These are phyloP conservation scores for Cirrhinus mrigala DNA, from an alignment of 2,797 vertebrate genomes.

Conservation along the genomic window DNA sequence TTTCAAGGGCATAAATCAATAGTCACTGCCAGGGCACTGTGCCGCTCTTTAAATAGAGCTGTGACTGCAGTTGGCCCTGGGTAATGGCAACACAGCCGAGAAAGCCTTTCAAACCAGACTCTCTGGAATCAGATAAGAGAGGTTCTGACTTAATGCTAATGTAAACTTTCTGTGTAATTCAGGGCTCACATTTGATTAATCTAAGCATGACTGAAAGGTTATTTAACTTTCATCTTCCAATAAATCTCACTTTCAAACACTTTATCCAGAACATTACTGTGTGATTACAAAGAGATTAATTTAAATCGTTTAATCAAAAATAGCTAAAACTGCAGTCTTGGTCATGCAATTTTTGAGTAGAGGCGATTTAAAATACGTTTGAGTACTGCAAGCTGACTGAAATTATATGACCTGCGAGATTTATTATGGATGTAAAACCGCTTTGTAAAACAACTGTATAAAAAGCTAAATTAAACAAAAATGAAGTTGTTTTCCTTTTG, in stretches of 20 bases:
- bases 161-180: slow-evolving; percentile 30
- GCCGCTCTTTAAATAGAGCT: slow-evolving; percentile 42
- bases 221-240: slow-evolving; percentile 44
- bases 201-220: slow-evolving; percentile 20
- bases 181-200: slow-evolving; percentile 38
- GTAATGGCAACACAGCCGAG: slow-evolving; percentile 27
- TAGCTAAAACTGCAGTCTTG: not conserved
- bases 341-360: not conserved
- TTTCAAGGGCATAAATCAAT: slow-evolving; percentile 51
- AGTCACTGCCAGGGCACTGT: slow-evolving; percentile 28
- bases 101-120: slow-evolving; percentile 20
- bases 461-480: slow-evolving; percentile 29
- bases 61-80: slow-evolving; percentile 39
- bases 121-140: slow-evolving; percentile 14
- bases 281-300: slow-evolving; percentile 31
- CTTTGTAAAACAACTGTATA: slow-evolving; percentile 24
- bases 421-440: not conserved
- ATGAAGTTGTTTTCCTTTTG: slow-evolving; percentile 22
- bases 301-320: slow-evolving; percentile 24
- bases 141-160: slow-evolving; percentile 38
- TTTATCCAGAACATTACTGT: not conserved
- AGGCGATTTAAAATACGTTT: slow-evolving; percentile 21
- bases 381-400: not conserved
- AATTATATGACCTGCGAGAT: not conserved
- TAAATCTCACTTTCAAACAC: slow-evolving; percentile 35